phyloP scores from a whole-genome alignment of 2,113 vertebrate species.

The Anhinga anhinga region DNA sequence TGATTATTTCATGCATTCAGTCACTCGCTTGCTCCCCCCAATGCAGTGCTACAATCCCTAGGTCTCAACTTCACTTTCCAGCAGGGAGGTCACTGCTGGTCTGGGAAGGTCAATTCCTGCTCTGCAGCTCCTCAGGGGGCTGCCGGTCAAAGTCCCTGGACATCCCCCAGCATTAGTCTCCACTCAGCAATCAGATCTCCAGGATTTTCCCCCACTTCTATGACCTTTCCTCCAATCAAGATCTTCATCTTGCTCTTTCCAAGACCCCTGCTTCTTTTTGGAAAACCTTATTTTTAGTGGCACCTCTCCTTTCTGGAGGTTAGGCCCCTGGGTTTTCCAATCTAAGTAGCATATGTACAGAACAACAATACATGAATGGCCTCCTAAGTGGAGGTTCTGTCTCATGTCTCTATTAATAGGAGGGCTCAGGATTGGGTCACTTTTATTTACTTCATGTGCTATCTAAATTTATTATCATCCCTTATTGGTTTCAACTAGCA shows the following conservation, averaged over 20 bases:
- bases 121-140: not conserved
- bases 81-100: not conserved
- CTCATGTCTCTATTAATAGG: not conserved
- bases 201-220: not conserved
- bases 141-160: not conserved
- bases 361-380: not conserved
- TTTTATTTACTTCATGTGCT: not conserved
- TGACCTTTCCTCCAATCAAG: not conserved
- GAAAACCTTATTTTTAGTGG: not conserved
- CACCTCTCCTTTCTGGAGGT: not conserved
- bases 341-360: not conserved
- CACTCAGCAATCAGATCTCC: not conserved
- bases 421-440: not conserved
- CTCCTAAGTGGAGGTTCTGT: not conserved
- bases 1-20: not conserved
- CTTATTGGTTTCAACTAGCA: not conserved
- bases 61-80: not conserved
- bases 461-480: not conserved
- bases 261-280: not conserved
- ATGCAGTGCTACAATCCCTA: not conserved
- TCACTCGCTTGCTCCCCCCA: not conserved
- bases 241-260: not conserved
- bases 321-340: not conserved
- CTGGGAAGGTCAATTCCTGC: not conserved
- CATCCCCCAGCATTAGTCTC: not conserved